Base-by-base conservation (phyloP, 2,888 invertebrate genomes). In the Hipparchia semele region DNA sequence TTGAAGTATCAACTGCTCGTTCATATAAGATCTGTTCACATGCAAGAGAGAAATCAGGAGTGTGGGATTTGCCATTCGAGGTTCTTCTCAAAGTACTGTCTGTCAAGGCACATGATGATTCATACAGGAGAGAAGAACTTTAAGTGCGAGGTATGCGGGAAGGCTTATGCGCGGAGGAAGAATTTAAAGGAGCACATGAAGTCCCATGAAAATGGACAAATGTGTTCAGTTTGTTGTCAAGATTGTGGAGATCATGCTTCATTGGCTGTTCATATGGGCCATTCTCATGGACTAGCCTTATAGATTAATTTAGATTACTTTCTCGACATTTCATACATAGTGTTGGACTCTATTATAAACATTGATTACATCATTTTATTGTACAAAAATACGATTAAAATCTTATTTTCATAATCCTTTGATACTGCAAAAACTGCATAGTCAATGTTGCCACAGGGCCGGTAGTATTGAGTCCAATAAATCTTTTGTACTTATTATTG, bases 111-210 rank as follows among this genome's bases (percentile, higher is more conserved):
- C 60, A 94, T 94, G 92, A 79, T 91, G 5, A 90, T 90, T 12
- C 95, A 95, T 71, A 92, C 92, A 0, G 94, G 94, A 0, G 94
- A 94, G 60, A 91, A 91, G 68, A 94, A 89, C 74, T 94, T 89
- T 60, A 91, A 91, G 70, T 95, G 95, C 77, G 86, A 84, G 0
- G 72, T 92, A 0, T 95, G 95, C 73, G 89, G 90, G 0, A 94
- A 94, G 74, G 86, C 90, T 1, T 94, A 91, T 70, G 87, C 90
- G 1, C 85, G 88, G 45, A 84, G 80, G 60, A 87, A 85, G 68
- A 88, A 86, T 73, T 79, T 91, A 49, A 81, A 80, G 56, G 87
- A 89, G 60, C 92, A 92, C 78, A 71, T 75, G 0, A 87, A 79
- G 68, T 79, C 80, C 0, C 91, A 91, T 69, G 83, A 84, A n/a